Base-by-base conservation (phyloP, 2,888 invertebrate species). In the Polyploca ridens region DNA sequence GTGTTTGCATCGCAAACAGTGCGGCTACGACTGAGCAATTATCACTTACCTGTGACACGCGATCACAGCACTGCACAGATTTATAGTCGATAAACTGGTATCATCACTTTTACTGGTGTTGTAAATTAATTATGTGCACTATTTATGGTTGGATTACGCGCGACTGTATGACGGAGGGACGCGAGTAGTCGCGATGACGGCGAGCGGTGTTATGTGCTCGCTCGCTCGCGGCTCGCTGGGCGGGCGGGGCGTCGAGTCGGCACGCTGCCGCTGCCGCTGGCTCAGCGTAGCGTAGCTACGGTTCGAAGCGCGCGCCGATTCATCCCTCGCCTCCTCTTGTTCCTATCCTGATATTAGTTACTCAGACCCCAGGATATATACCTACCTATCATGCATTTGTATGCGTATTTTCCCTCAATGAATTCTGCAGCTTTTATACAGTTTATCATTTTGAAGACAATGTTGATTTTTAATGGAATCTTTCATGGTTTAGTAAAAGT, bases 21-120 rank as follows among this genome's bases (percentile, higher is more conserved):
- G 86, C 89, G 87, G 86, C 88, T 85, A 84, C 86, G 87, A 87
- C 85, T 85, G 85, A 89, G 82, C 91, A 93, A 93, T 93, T 93
- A 93, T 89, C 93, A 93, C 94, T 93, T 91, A 94, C 94, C 94
- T 93, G 93, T 81, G 90, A 93, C 90, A 89, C 87, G 90, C 88
- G 90, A 91, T 88, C 92, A 91, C 91, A 87, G 88, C 90, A 91
- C 91, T 86, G 85, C 88, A 90, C 91, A 90, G 91, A 90, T 93
- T 92, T 91, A 93, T 90, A 85, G 93, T 90, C 90, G 89, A 92
- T 92, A 91, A 93, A 92, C 91, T 88, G 82, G 88, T 90, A 91
- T 91, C 90, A 93, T 94, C 93, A 94, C 93, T 91, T 90, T 91
- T 90, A 92, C 89, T 91, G 86, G 82, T 86, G 90, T 89, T 90